A percentile compares a stretch with the other conserved stretches of the same genome.
These are phyloP conservation scores for Eueides isabella DNA, from an alignment of 1,140 invertebrate genomes.

Conservation along the genomic window DNA sequence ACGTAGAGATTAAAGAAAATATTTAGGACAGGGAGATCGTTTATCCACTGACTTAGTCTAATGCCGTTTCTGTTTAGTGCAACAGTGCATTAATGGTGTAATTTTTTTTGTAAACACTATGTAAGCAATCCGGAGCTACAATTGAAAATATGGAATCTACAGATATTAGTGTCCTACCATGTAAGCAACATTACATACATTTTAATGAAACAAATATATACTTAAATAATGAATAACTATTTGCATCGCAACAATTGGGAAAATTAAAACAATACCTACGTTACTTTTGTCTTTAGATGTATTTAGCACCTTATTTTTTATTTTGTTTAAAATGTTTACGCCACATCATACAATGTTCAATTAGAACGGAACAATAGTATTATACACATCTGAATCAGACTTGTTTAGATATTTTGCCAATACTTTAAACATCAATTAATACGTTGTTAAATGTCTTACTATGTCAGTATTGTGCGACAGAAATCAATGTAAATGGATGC, in stretches of 20 bases:
- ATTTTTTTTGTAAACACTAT: constrained; percentile 8
- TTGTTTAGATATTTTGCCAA: constrained; percentile 52
- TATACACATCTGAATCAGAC: constrained; percentile 55
- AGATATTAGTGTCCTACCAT: constrained; percentile 29
- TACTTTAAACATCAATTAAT: constrained; percentile 44
- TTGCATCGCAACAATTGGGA: not conserved
- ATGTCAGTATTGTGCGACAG: constrained; percentile 23
- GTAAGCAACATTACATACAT: constrained; percentile 30
- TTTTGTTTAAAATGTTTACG: constrained; percentile 52
- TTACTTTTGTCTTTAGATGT: not conserved
- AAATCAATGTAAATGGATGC: constrained; percentile 58
- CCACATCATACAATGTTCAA: constrained; percentile 57
- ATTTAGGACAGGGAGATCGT: constrained; percentile 49
- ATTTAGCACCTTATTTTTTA: constrained; percentile 29
- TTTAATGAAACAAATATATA: not conserved
- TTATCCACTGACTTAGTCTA: constrained; percentile 44
- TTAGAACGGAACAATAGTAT: constrained; percentile 64
- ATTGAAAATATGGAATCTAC: constrained; percentile 36
- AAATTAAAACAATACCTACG: not conserved
- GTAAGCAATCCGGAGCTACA: constrained; percentile 11
- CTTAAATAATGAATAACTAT: not conserved
- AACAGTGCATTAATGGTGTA: constrained; percentile 20
- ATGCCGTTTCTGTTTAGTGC: constrained; percentile 30
- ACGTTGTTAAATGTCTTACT: constrained; percentile 36
- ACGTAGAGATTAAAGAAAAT: constrained; percentile 4